Evolutionary conservation across 2,113 vertebrate species (phyloP).

Genomic region (Cnemophilus loriae): DNA sequence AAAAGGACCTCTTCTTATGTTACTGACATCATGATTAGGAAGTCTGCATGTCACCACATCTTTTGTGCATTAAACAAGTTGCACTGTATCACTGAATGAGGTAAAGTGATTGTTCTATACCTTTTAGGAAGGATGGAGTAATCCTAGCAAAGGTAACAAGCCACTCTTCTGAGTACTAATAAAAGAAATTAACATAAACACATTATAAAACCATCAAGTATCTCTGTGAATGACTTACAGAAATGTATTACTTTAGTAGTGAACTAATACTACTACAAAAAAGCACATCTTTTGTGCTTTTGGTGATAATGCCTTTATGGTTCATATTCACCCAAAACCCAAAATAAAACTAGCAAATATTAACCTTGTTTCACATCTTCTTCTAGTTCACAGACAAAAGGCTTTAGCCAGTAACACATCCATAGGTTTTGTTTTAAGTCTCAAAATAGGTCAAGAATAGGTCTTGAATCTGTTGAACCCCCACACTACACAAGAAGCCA

Average conservation of each 20-base stretch:
- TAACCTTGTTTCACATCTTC: background rate
- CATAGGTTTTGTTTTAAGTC: background rate
- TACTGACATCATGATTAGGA: conserved; percentile 21
- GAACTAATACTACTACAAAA: background rate
- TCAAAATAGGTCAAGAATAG: background rate
- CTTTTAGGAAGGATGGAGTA: background rate
- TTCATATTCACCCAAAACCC: background rate
- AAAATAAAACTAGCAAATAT: background rate
- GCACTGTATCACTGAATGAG: background rate
- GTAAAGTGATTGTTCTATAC: background rate
- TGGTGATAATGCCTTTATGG: background rate
- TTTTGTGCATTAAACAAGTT: background rate
- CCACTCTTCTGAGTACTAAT: background rate
- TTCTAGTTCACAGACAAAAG: background rate
- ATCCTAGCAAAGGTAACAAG: background rate
- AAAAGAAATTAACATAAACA: background rate
- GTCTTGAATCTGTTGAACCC: background rate
- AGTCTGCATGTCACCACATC: background rate
- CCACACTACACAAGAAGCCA: background rate
- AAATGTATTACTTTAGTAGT: background rate
- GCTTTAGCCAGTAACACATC: background rate
- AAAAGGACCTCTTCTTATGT: conserved; percentile 22
- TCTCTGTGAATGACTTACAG: background rate
- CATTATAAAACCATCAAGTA: background rate
- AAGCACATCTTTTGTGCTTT: too few species aligned